Evolutionary conservation across 2,113 vertebrate genomes (phyloP), one percentile per base, ranked within the genome.

Genomic region (Tenrec ecaudatus): DNA sequence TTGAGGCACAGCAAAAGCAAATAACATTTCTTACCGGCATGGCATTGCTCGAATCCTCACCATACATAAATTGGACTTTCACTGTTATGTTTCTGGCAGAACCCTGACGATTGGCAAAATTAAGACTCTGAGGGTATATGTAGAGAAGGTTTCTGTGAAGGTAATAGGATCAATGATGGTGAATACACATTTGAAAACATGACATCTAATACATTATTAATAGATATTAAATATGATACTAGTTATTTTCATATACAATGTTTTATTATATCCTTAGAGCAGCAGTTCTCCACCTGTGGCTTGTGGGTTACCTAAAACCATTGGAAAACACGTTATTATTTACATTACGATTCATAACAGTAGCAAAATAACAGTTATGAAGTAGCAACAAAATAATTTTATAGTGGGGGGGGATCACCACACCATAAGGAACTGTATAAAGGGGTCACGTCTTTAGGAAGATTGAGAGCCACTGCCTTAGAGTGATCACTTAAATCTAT

Each of bases 31-130:
- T 96, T 98, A 99, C 99, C 98, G 98, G 99, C 99, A 99, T 99
- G 80, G 99, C 99, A 88, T 99, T 99, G 97, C 98, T 99, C 12
- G 98, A 98, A 96, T 99, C 99, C 95, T 99, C 99, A 76, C 99
- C 99, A 1, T 99, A 99, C 99, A 99, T 99, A 96, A 99, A 99
- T 98, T 99, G 99, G 90, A 99, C 99, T 98, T 99, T 99, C 47
- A 99, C 99, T 7, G 99, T 99, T 97, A 99, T 99, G 68, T 99
- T 99, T 95, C 99, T 98, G 71, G 99, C 99, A 66, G 99, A 99
- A 60, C 99, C 99, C 97, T 99, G 99, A 3, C 99, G 99, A 97
- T 99, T 99, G 91, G 99, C 99, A 6, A 99, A 99, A 97, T 99
- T 99, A 95, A 99, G 99, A 98, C 99, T 99, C 97, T 99, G 99